A percentile compares a stretch with the other conserved stretches of the same genome.
Evolutionary conservation across 2,888 invertebrate genomes (phyloP).

Genomic region (Callinectes sapidus): DNA sequence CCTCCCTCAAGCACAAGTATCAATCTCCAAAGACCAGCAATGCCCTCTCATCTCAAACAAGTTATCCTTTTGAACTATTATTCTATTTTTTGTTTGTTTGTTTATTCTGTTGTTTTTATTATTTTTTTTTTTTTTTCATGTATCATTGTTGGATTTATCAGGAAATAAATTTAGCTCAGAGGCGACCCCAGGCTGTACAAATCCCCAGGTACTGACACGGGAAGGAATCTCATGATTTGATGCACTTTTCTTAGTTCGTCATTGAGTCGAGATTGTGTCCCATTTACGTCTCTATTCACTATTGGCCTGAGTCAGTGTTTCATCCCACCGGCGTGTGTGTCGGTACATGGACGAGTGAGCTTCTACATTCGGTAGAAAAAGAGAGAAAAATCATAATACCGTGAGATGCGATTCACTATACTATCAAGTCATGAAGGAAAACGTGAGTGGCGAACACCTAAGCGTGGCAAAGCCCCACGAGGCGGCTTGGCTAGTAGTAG

Average conservation of each 20-base stretch:
- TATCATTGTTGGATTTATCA: neutral
- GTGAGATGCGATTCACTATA: neutral
- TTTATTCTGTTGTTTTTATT: too few species aligned
- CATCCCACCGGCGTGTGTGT: neutral
- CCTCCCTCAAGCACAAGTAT: neutral
- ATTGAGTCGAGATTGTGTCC: neutral
- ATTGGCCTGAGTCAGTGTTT: neutral
- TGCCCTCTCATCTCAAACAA: neutral
- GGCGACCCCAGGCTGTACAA: neutral
- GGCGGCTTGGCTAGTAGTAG: neutral
- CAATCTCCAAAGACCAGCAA: neutral
- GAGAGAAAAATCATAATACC: neutral
- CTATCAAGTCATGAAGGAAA: neutral
- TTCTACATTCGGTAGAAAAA: neutral
- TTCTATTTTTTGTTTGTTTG: too few species aligned
- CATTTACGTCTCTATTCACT: neutral
- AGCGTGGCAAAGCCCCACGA: neutral
- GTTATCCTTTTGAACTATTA: neutral
- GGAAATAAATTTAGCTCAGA: neutral
- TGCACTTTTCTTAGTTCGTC: neutral
- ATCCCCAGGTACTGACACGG: neutral
- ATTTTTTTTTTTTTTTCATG: neutral
- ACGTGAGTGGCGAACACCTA: neutral
- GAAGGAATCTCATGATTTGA: neutral
- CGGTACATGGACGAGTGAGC: slow-evolving; percentile 3